phyloP scores from a whole-genome alignment of 1,140 invertebrate species.

The Vanessa tameamea region DNA sequence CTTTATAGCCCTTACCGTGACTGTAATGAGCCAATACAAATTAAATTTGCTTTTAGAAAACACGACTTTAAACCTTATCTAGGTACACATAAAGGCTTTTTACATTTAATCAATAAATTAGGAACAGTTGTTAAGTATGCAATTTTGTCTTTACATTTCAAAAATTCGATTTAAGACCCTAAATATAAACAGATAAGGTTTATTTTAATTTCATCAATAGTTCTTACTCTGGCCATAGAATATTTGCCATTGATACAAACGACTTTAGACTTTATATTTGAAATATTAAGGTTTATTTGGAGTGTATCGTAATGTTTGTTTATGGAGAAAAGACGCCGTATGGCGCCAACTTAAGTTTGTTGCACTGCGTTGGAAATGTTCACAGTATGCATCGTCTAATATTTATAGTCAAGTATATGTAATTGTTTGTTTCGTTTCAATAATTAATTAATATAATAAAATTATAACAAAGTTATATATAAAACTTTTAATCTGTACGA shows the following conservation, averaged over 20 bases:
- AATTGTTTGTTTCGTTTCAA: slow-evolving; percentile 2
- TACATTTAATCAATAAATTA: background rate
- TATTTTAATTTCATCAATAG: background rate
- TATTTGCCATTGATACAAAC: background rate
- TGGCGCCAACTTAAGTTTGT: slow-evolving; percentile 13
- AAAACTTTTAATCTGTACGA: background rate
- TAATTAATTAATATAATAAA: background rate
- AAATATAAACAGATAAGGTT: background rate
- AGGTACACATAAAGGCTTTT: background rate
- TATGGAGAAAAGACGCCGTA: slow-evolving; percentile 1
- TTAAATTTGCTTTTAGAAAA: background rate
- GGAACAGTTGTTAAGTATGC: slow-evolving; percentile 3
- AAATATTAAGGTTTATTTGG: background rate
- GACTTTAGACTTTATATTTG: background rate
- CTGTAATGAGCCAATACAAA: slow-evolving; percentile 5
- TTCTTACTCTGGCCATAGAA: background rate
- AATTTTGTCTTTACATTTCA: background rate
- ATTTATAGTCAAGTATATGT: background rate
- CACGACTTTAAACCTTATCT: background rate
- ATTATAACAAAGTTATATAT: background rate
- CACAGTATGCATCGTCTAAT: background rate
- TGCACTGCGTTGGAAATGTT: slow-evolving; percentile 10
- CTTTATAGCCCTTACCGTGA: slow-evolving; percentile 10
- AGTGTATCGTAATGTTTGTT: background rate
- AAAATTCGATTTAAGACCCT: background rate